Base-by-base conservation (phyloP, 2,888 invertebrate genomes). In the Hemicrepidius hirtus region DNA sequence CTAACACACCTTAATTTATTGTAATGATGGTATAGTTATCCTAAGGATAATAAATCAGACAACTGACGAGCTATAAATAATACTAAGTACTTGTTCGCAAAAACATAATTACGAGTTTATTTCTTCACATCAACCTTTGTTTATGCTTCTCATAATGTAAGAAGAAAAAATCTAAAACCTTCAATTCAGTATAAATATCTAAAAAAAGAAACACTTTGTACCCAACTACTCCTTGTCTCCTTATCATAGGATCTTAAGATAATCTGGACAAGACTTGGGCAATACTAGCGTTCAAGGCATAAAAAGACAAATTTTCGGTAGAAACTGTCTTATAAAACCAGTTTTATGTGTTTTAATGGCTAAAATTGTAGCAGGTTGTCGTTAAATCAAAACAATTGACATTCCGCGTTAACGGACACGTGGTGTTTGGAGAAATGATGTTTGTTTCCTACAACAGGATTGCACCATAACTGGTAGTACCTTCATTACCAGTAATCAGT, bases 261-360 rank as follows among this genome's bases (percentile, higher is more conserved):
- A 68, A 68, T 59, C 67, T 46, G 28, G 44, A 20, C 16, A 16
- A 41, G 18, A 21, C 32, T 40, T 32, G 44, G 44, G 28, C 16
- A 16, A 60, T 60, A 49, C 41, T 49, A 53, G 41, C 40, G 16
- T 68, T 60, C 68, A 41, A n/a, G 49, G 40, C 32, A 62, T 41
- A 50, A 53, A 64, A 69, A 44, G 20, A 69, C 64, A 57, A 64
- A 69, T 64, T 69, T 69, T 64, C 37, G 64, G 69, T 55, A 60
- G 20, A 60, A 71, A 62, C 59, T 59, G 67, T 67, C 67, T 16
- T 64, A 72, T 63, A 74, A 67, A 75, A 77, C 76, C 76, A 64
- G 76, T 76, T 76, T 75, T 73, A 70, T 72, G 74, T 76, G 76
- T 73, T 71, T 73, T 76, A 76, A 77, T 77, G 68, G 71, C 59